phyloP scores from a whole-genome alignment of 2,797 vertebrate species.

The Benthosema pterotum region DNA sequence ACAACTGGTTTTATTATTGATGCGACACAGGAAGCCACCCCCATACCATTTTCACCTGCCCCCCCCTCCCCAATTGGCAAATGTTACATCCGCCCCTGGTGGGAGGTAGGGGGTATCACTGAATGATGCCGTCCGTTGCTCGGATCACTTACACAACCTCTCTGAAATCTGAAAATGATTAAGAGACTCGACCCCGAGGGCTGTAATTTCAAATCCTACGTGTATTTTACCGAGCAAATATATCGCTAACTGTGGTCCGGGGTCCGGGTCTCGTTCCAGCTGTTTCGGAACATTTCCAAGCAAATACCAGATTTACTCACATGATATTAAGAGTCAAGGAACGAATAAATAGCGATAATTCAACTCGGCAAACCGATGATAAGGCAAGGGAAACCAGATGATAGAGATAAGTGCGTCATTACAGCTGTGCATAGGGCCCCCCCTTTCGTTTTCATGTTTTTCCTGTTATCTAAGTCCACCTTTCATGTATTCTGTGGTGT shows the following conservation, averaged over 20 bases:
- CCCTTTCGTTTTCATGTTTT: slow-evolving; percentile 8
- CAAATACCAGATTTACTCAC: slow-evolving; percentile 20
- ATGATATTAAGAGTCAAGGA: neutral
- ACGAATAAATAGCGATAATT: slow-evolving; percentile 2
- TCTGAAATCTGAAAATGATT: slow-evolving; percentile 49
- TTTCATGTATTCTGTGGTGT: too few species aligned
- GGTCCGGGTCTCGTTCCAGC: slow-evolving; percentile 29
- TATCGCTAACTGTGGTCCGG: slow-evolving; percentile 21
- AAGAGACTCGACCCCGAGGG: slow-evolving; percentile 18
- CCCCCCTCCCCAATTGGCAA: too few species aligned
- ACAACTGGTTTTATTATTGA: too few species aligned
- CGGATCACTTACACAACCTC: slow-evolving; percentile 35
- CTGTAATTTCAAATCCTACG: slow-evolving; percentile 15
- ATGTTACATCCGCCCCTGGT: too few species aligned
- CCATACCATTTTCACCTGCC: too few species aligned
- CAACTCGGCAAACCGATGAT: slow-evolving; percentile 40
- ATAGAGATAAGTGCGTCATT: slow-evolving; percentile 33
- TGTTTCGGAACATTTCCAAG: slow-evolving; percentile 18
- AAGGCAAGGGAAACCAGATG: slow-evolving; percentile 6
- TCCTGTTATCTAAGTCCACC: neutral
- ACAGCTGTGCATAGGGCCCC: slow-evolving; percentile 25
- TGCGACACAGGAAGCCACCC: too few species aligned
- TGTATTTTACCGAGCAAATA: slow-evolving; percentile 46
- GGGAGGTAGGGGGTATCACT: too few species aligned
- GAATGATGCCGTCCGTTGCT: slow-evolving; percentile 7